Base-by-base conservation (phyloP, 2,888 invertebrate genomes). In the Acrobasis consociella region DNA sequence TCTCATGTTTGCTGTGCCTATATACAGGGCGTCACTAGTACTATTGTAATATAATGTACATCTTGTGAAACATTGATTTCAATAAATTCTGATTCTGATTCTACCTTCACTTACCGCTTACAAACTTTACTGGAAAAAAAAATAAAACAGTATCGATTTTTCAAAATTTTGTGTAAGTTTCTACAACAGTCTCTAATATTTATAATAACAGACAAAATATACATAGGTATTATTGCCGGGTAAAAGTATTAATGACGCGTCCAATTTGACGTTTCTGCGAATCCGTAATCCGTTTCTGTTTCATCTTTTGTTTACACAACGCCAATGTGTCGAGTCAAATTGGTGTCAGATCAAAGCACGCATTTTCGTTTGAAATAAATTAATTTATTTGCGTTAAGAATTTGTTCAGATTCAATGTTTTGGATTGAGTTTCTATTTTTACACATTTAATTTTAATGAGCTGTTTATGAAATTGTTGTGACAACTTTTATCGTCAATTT, bases 271-370 rank as follows among this genome's bases (percentile, higher is more conserved):
- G 46, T 46, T 52, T 52, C 52, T 11, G 52, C 22, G 22, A 51
- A 51, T 11, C 17, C 51, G 31, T 52, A 31, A 31, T 13, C 37
- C 37, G 13, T 51, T 11, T n/a, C n/a, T 13, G 46, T 46, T 52
- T 52, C n/a, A 52, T 52, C 31, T 52, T 52, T 22, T 52, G 52
- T 52, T 52, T 37, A 31, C 37, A 52, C 31, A 31, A 31, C 52
- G 22, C 49, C 49, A 31, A 31, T 52, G 52, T 31, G 11, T 9
- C 8, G 52, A 8, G 52, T 52, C 52, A 52, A 31, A 52, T 52
- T 52, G 5, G 31, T 37, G 50, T 2, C 17, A 52, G 52, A 52
- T 52, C 52, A 52, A 52, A 52, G 17, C 9, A 13, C 1, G 31
- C 5, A 13, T 31, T 52, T n/a, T 52, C 31, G 52, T 22, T 31